Base-by-base conservation (phyloP, 2,888 invertebrate species). In the Noctua comes region DNA sequence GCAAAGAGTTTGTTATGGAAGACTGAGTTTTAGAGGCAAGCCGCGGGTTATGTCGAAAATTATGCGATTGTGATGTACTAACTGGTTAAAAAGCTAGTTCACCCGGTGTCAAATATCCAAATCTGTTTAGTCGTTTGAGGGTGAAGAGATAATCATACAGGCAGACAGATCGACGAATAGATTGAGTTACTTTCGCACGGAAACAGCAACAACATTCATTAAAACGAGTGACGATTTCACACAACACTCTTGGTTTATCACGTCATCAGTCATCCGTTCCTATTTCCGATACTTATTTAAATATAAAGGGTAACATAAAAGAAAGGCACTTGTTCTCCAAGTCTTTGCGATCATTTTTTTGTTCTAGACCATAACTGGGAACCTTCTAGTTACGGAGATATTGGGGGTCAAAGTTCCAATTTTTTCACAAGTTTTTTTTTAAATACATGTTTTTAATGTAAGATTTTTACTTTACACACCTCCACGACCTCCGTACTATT, bases 191-290 rank as follows among this genome's bases (percentile, higher is more conserved):
- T n/a, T n/a, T 57, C n/a, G n/a, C 10, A n/a, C 88, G 88, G 89
- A 89, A 90, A 91, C 90, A 86, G 83, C 89, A 86, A 87, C 88
- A 92, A 90, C 93, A 96, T 96, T 96, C 95, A 96, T 96, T 95
- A 95, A 93, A 90, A 76, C 90, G 84, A 90, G 93, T 92, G 96
- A 95, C 96, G 94, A 91, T 92, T 93, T 95, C 95, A 94, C 95
- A 95, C 94, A 95, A 93, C 95, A 91, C 95, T 93, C 94, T 93
- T 95, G 91, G 91, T 92, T 91, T 91, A 91, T 90, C 90, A 84
- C 90, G 91, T 93, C 95, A 95, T 96, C 94, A 96, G 86, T 96
- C 95, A 95, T 93, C 83, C 87, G 92, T 89, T 93, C 94, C 96
- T 96, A 96, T 96, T 31, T 31, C 31, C 1, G 40, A 40, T 10